A percentile compares a stretch with the other conserved stretches of the same genome.
Conservation (phyloP, 2,888 invertebrate species). For the Sialis fuliginosa region DNA sequence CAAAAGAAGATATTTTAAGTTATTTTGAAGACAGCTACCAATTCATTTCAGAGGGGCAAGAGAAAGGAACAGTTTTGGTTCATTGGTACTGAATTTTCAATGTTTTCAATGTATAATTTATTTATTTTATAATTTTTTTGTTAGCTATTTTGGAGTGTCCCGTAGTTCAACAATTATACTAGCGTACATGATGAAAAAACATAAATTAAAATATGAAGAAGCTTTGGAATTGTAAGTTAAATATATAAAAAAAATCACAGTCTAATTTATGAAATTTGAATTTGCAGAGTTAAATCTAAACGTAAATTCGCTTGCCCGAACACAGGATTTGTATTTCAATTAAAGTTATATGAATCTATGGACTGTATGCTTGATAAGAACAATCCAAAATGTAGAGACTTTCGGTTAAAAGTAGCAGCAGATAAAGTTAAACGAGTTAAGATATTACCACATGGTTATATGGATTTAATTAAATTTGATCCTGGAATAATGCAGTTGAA, state of each 20-base stretch:
- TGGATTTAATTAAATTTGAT: slow-evolving; percentile 62
- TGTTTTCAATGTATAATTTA: slow-evolving; percentile 8
- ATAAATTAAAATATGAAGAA: slow-evolving; percentile 49
- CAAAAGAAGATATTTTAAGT: slow-evolving; percentile 67
- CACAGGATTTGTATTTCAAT: slow-evolving; percentile 60
- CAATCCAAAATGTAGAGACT: slow-evolving; percentile 54
- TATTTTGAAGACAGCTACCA: slow-evolving; percentile 58
- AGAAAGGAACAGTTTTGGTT: slow-evolving; percentile 54
- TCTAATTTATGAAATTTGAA: slow-evolving; percentile 4
- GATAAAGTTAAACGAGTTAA: slow-evolving; percentile 68
- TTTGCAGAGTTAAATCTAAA: slow-evolving; percentile 41
- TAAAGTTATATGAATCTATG: slow-evolving; percentile 66
- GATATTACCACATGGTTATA: slow-evolving; percentile 62
- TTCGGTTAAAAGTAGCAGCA: slow-evolving; percentile 60
- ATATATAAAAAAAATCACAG: not conserved
- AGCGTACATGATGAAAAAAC: slow-evolving; percentile 75
- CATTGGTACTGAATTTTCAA: slow-evolving; percentile 48
- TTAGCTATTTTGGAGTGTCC: slow-evolving; percentile 76
- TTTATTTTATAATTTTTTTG: slow-evolving; percentile 9
- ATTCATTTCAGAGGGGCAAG: slow-evolving; percentile 53
- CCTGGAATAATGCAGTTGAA: slow-evolving; percentile 55
- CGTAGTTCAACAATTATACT: slow-evolving; percentile 77
- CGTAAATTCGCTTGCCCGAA: slow-evolving; percentile 62
- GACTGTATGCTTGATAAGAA: slow-evolving; percentile 48
- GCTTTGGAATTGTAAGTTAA: slow-evolving; percentile 37